Evolutionary conservation across 1,140 invertebrate species (phyloP), one percentile per base, ranked within the genome.

Genomic region (Fopius arisanus): DNA sequence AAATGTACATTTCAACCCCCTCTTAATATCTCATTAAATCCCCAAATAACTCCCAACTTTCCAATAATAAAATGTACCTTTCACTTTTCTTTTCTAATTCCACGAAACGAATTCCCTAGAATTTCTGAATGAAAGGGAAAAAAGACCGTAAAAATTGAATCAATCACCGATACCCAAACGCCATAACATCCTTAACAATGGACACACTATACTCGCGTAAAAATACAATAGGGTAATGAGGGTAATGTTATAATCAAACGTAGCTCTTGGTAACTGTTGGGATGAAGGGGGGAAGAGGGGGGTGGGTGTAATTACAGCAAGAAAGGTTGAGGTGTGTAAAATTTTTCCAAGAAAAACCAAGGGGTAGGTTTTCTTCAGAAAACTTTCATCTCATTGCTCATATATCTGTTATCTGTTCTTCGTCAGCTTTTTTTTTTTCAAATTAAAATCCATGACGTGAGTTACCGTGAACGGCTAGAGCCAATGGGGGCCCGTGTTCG

Each of bases 381-480:
- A 59, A 59, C 14, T 81, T 80, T 78, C 72, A 67, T 23, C 28
- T 37, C 41, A 16, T 62, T 73, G 21, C 65, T 70, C 54, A 31
- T 28, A 54, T 48, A 29, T 48, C 43, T 67, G 23, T 37, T 29
- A 16, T 10, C 4, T 2, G 4, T 12, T 23, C 37, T 59, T 68
- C n/a, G n/a, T n/a, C n/a, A n/a, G n/a, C n/a, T n/a, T 37, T 73
- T 65, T 69, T 62, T 31, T 67, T 73, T 37, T 70, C 59, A 75
- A 71, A 72, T 81, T 86, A 85, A 88, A 88, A 87, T 87, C 85
- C 85, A 87, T 87, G 86, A 84, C 84, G 81, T 86, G 86, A 87
- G 87, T 88, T 87, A 88, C 86, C 86, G 86, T 88, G 81, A 82
- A 78, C 79, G 84, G 83, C 84, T 88, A 88, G 80, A 88, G 86